Percentiles rank a stretch among this genome's conserved stretches.
Evolutionary conservation across 2,888 invertebrate species (phyloP).

Genomic region (Acrobasis suavella): DNA sequence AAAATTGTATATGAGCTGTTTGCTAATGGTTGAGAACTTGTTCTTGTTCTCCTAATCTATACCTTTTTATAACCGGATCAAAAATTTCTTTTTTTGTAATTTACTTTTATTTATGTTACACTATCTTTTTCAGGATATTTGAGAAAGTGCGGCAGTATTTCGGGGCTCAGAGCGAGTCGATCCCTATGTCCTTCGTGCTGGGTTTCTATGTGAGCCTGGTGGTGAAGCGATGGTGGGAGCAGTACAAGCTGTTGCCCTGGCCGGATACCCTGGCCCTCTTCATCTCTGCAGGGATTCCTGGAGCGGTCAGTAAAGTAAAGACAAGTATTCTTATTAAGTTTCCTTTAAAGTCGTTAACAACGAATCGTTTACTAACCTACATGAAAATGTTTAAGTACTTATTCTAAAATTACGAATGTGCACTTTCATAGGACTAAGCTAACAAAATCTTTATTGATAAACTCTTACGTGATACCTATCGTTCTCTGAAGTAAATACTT

Average conservation of each 20-base stretch:
- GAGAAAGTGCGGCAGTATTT: slow-evolving; percentile 93
- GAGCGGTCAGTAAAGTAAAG: slow-evolving; percentile 88
- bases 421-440: too few species aligned
- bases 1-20: too few species aligned
- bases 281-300: slow-evolving; percentile 95
- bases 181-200: slow-evolving; percentile 97
- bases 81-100: too few species aligned
- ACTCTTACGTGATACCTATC: too few species aligned
- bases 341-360: not conserved
- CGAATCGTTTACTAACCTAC: too few species aligned
- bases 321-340: slow-evolving; percentile 32
- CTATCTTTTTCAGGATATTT: slow-evolving; percentile 87
- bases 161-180: slow-evolving; percentile 92
- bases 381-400: too few species aligned
- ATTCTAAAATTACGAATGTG: too few species aligned
- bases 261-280: slow-evolving; percentile 96
- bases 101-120: not conserved
- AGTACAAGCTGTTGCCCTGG: slow-evolving; percentile 95
- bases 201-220: slow-evolving; percentile 97
- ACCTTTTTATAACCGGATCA: too few species aligned
- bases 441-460: too few species aligned
- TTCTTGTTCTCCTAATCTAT: too few species aligned
- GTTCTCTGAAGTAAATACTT: too few species aligned
- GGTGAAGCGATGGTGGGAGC: slow-evolving; percentile 97
- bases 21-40: too few species aligned